Percentiles rank a stretch among this genome's conserved stretches.
These are phyloP conservation scores for Penelope pileata DNA, from an alignment of 2,113 vertebrate genomes.

Conservation along the genomic window DNA sequence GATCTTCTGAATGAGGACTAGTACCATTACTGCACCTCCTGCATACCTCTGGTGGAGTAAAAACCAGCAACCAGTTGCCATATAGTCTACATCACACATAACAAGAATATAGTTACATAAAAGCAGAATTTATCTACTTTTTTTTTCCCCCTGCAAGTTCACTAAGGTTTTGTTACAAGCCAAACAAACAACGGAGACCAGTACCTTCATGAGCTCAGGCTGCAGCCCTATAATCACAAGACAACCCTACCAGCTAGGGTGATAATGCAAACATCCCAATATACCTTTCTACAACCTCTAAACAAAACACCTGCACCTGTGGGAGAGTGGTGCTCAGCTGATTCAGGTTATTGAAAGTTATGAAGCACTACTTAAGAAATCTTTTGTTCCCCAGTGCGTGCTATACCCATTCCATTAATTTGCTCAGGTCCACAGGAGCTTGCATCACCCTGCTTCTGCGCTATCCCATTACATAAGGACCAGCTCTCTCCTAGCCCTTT, in stretches of 20 bases:
- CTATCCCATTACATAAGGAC: neutral
- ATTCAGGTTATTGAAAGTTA: neutral
- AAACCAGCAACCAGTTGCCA: neutral
- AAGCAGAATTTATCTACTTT: neutral
- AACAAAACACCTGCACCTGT: neutral
- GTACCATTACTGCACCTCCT: neutral
- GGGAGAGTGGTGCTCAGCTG: neutral
- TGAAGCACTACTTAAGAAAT: neutral
- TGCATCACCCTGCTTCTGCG: neutral
- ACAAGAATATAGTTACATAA: neutral
- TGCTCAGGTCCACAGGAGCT: neutral
- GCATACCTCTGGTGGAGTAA: neutral
- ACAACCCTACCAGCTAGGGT: neutral
- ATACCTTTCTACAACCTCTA: neutral
- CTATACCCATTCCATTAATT: neutral
- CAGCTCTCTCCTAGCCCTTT: neutral
- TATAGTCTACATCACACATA: neutral
- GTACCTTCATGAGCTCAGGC: fast-evolving
- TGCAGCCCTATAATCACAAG: neutral
- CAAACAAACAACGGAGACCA: neutral
- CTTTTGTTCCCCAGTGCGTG: neutral
- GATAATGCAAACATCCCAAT: neutral
- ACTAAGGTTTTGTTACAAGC: neutral
- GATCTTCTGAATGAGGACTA: neutral
- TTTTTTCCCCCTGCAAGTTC: neutral